Conservation (phyloP, 2,113 vertebrate genomes). For the Podilymbus podiceps region DNA sequence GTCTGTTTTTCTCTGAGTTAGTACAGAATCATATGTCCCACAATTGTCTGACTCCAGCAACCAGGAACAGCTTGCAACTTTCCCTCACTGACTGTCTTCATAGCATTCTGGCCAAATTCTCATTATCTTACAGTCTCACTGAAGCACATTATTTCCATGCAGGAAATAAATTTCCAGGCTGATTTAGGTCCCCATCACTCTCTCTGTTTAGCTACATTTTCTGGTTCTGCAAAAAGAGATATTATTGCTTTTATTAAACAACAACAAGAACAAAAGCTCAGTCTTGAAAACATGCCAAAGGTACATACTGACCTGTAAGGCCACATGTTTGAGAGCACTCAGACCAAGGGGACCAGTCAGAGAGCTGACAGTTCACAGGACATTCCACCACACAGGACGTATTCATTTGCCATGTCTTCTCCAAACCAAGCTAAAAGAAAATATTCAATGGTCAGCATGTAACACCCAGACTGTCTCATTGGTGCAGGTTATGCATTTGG, state of each 20-base stretch:
- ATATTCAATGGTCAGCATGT: background rate
- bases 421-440: slow-evolving; percentile 84
- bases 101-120: background rate
- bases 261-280: background rate
- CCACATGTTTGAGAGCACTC: slow-evolving; percentile 93
- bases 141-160: background rate
- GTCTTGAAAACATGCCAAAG: background rate
- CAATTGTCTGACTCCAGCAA: background rate
- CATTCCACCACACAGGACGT: slow-evolving; percentile 91
- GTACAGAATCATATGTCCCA: background rate
- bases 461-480: background rate
- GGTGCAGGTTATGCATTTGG: background rate
- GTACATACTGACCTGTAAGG: slow-evolving; percentile 81
- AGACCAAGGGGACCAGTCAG: slow-evolving; percentile 94
- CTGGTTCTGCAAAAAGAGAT: background rate
- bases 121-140: background rate
- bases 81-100: background rate
- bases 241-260: background rate
- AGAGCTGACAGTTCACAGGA: slow-evolving; percentile 96
- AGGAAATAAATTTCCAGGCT: too few species aligned
- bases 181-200: background rate
- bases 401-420: slow-evolving; percentile 95
- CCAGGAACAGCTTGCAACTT: background rate
- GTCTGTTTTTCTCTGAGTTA: background rate
- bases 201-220: background rate